Evolutionary conservation across 2,797 vertebrate species (phyloP).

Genomic region (Neostethus bicornis): DNA sequence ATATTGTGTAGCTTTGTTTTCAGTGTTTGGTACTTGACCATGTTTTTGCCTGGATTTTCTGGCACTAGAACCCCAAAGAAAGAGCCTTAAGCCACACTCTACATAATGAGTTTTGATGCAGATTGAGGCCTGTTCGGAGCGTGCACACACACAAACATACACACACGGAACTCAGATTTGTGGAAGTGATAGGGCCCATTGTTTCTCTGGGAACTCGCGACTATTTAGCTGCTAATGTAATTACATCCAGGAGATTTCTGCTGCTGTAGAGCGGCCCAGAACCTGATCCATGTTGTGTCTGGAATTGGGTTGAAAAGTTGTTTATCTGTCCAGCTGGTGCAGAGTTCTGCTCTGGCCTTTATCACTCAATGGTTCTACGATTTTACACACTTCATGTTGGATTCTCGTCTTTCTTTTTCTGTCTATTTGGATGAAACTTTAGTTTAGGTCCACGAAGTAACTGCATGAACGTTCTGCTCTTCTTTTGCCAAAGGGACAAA

Average conservation of each 20-base stretch:
- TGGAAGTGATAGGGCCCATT: conserved; percentile 86
- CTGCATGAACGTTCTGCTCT: conserved; percentile 49
- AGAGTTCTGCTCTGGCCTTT: conserved; percentile 86
- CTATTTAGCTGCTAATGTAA: conserved; percentile 95
- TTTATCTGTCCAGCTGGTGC: conserved; percentile 87
- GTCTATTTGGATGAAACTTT: conserved; percentile 2
- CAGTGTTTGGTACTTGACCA: too few species aligned
- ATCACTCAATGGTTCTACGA: conserved; percentile 57
- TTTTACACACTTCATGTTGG: conserved; percentile 30
- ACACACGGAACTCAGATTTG: conserved; percentile 83
- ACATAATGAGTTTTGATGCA: conserved; percentile 88
- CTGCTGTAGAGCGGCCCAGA: conserved; percentile 86
- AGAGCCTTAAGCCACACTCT: conserved; percentile 73
- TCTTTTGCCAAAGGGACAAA: conserved; percentile 25
- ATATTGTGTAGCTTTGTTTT: too few species aligned
- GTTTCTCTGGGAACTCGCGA: conserved; percentile 89
- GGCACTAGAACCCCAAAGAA: conserved; percentile 44
- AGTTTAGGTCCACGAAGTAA: conserved; percentile 56
- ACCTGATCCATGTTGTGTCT: conserved; percentile 95
- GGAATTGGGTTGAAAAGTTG: conserved; percentile 83
- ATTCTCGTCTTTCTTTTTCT: conserved; percentile 18
- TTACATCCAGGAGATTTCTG: conserved; percentile 95
- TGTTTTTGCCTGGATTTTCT: conserved; percentile 44
- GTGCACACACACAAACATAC: conserved; percentile 38
- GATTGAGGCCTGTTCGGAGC: conserved; percentile 78